Base-by-base conservation (phyloP, 1,140 invertebrate genomes). In the Dreissena rostriformis region DNA sequence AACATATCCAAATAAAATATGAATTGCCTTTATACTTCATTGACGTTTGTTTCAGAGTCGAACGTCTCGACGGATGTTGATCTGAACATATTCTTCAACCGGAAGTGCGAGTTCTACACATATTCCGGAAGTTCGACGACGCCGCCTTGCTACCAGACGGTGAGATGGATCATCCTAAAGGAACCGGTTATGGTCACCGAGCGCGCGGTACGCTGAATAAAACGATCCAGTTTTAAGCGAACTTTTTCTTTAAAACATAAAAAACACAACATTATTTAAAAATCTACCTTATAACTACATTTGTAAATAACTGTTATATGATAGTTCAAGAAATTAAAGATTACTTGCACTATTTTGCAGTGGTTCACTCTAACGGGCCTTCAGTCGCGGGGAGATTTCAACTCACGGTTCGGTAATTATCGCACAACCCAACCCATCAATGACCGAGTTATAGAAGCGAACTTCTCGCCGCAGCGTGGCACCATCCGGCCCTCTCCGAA, bases 181-280 rank as follows among this genome's bases (percentile, higher is more conserved):
- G 82, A 84, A n/a, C 82, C 82, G 0, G 52, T 84, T n/a, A 84
- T 68, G 53, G 82, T 78, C n/a, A 84, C 82, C 22, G 82, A 84
- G 70, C 24, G 63, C 22, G 75, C 82, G 49, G 82, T 84, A 84
- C 51, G 80, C 2, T 26, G 17, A 22, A 17, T 63, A 2, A 39
- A 39, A 39, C 39, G 39, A 39, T 39, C 2, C 39, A 39, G 39
- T 39, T 39, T 39, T 8, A 39, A 39, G 39, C 39, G 39, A 39
- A 39, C 2, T 39, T n/a, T n/a, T n/a, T n/a, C n/a, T n/a, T 39
- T 2, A 39, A 39, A 39, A 39, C 39, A 8, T 39, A 39, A 8
- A 39, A 39, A 39, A 39, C 39, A 8, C 4, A 39, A 39, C 39
- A 39, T 5, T 5, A 39, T 39, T 8, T 39, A 8, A 39, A 8